phyloP scores from a whole-genome alignment of 2,888 invertebrate genomes.

The Melinaea menophilus region DNA sequence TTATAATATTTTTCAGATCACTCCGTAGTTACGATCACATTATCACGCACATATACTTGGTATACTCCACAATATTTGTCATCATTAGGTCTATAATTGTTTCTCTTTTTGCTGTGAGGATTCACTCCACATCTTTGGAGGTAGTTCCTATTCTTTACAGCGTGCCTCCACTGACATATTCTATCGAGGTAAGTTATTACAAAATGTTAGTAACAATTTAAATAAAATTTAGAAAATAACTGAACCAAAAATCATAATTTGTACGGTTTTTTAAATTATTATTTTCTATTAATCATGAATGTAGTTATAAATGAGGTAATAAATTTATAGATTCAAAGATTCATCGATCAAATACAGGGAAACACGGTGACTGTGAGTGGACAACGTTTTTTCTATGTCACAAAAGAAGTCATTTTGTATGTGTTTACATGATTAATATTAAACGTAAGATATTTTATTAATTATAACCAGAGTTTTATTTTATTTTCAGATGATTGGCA shows the following conservation, averaged over 20 bases:
- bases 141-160: conserved; percentile 72
- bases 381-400: conserved; percentile 77
- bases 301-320: neutral
- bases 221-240: no score
- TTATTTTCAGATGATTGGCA: no score
- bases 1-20: conserved; percentile 23
- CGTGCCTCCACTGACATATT: conserved; percentile 73
- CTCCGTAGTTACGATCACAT: conserved; percentile 52
- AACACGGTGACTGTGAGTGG: conserved; percentile 74
- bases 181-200: no score
- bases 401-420: conserved; percentile 33
- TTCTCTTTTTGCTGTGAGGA: conserved; percentile 72
- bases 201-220: no score
- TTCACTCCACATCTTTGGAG: conserved; percentile 71
- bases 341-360: no score
- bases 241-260: no score
- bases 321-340: neutral
- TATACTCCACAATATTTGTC: conserved; percentile 22
- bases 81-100: conserved; percentile 65
- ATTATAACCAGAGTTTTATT: no score
- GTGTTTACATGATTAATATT: no score
- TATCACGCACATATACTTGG: conserved; percentile 15
- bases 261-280: no score
- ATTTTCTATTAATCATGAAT: neutral
- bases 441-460: no score